Conservation (phyloP, 2,797 vertebrate species). For the Meriones psammophilus region DNA sequence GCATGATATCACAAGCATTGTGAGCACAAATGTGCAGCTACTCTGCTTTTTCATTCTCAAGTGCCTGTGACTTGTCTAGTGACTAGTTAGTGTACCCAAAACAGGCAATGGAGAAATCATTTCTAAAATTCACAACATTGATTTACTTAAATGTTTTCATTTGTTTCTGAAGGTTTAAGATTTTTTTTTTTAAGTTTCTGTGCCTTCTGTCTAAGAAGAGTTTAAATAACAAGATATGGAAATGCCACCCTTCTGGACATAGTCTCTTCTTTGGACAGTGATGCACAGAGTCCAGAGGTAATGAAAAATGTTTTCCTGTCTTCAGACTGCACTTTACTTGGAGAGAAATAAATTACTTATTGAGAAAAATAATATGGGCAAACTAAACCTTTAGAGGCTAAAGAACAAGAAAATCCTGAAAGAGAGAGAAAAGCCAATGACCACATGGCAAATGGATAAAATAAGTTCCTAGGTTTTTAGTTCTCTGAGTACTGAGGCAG, state of each 20-base stretch:
- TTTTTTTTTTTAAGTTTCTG: neutral
- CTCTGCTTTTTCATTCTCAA: too few species aligned
- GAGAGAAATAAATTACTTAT: neutral
- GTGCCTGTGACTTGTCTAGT: neutral
- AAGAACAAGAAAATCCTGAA: neutral
- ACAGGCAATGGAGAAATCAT: neutral
- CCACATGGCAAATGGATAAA: neutral
- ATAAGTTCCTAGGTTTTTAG: neutral
- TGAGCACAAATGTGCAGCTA: too few species aligned
- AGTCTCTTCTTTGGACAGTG: neutral
- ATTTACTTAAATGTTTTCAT: neutral
- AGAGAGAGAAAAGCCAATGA: neutral
- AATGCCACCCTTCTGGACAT: neutral
- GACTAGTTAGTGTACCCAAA: neutral
- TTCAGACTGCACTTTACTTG: neutral
- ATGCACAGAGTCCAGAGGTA: neutral
- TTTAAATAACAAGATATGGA: neutral
- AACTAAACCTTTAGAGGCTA: neutral
- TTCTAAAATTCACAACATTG: neutral
- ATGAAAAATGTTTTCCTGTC: neutral
- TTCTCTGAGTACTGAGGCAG: conserved; percentile 62
- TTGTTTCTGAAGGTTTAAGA: neutral
- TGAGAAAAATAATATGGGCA: neutral
- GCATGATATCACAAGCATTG: too few species aligned
- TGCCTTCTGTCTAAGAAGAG: neutral